Base-by-base conservation (phyloP, 2,797 vertebrate genomes). In the Tympanoctomys barrerae region DNA sequence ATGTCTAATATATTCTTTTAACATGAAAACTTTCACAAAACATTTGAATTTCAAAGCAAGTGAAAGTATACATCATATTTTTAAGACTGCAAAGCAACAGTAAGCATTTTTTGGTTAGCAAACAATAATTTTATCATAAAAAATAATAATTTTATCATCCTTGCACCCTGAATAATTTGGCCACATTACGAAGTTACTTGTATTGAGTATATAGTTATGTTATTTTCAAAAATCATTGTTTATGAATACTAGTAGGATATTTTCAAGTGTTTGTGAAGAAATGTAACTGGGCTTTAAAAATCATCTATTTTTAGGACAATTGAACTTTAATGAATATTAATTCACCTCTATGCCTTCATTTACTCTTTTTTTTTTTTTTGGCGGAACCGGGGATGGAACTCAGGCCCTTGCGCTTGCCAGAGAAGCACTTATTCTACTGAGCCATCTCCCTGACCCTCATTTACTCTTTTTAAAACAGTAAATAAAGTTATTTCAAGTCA, bases 101-200 rank as follows among this genome's bases (percentile, higher is more conserved):
- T 88, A 66, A 59, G 3, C 0, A 59, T 28, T 62, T 73, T 62
- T 83, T 92, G 33, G 75, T 80, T 68, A 79, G 36, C 22, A 95
- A 39, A 93, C 24, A 95, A 57, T 71, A 86, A 93, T 91, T 96
- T 96, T 82, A 94, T 68, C n/a, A 93, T 12, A 42, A 42, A 22
- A 95, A 39, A 93, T 21, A 95, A 57, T 71, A 86, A 93, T 91
- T 96, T 96, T 82, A 94, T 68, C n/a, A 93, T 12, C 5, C 64
- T 39, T 7, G 54, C 62, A 87, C 2, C 1, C 16, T 70, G 86
- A 92, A 66, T 52, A 83, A 57, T 42, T 93, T 87, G 82, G 64
- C 66, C 12, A 84, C 14, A 87, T 31, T 64, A 77, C 57, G 75
- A 87, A 96, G 89, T 71, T 87, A 96, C 86, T 54, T 36, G 39